phyloP scores from a whole-genome alignment of 2,797 vertebrate species.

The Lutjanus campechanus region DNA sequence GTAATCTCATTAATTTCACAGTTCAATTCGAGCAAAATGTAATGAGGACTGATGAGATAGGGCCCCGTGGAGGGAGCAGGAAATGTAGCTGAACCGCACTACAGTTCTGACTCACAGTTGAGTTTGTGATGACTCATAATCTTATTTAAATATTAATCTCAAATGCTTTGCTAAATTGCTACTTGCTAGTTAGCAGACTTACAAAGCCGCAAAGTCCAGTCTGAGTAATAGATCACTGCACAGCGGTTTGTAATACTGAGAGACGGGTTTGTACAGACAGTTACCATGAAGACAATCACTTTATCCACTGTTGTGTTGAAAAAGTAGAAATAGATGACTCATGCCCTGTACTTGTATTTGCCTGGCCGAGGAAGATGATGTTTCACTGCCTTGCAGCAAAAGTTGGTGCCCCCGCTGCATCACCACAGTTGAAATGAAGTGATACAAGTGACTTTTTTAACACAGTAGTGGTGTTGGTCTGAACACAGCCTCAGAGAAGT shows the following conservation, averaged over 20 bases:
- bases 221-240: background rate
- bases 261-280: background rate
- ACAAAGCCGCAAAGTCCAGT: background rate
- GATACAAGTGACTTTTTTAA: no score
- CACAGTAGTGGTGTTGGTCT: background rate
- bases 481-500: background rate
- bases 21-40: background rate
- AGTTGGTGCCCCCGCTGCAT: background rate
- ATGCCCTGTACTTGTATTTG: background rate
- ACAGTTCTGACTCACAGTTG: background rate
- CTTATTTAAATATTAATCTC: background rate
- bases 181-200: background rate
- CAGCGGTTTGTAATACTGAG: background rate
- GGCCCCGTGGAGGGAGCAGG: background rate
- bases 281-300: background rate
- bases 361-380: background rate
- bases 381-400: background rate
- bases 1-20: background rate
- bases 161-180: background rate
- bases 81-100: background rate
- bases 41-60: background rate
- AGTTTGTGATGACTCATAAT: background rate
- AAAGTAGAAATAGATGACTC: background rate
- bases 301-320: background rate
- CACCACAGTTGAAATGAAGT: background rate